Evolutionary conservation across 2,888 invertebrate species (phyloP).

Genomic region (Toxonevra muliebris): DNA sequence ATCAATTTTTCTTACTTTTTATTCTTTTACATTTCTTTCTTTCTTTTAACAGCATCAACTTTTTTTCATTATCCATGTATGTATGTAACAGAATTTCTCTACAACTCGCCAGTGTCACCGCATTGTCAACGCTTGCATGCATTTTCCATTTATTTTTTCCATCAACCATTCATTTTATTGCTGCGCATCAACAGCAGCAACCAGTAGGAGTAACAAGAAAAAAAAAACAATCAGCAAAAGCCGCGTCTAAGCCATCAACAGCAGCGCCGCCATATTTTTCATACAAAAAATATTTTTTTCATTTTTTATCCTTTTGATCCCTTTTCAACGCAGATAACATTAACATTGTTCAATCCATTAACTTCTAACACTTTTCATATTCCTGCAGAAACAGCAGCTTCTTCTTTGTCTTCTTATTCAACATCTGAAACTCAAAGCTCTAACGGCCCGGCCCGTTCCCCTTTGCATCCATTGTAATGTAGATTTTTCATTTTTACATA

Average conservation of each 20-base stretch:
- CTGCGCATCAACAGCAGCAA: too few relatives aligned
- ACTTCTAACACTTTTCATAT: conserved; percentile 39
- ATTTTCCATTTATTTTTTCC: conserved; percentile 12
- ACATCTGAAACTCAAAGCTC: background rate
- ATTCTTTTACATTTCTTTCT: too few relatives aligned
- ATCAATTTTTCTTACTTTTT: conserved; percentile 2
- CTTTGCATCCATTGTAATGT: conserved; percentile 8
- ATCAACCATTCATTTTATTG: background rate
- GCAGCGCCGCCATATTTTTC: too few relatives aligned
- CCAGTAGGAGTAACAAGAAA: too few relatives aligned
- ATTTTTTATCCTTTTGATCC: conserved; percentile 14
- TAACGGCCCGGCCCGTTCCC: background rate
- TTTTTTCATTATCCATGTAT: too few relatives aligned
- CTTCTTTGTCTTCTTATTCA: background rate
- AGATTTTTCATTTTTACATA: conserved; percentile 46
- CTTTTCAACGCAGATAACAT: conserved; percentile 40
- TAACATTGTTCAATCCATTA: conserved; percentile 52
- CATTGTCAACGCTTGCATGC: conserved; percentile 14
- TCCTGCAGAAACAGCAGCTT: background rate
- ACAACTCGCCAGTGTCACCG: background rate
- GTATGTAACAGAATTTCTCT: background rate
- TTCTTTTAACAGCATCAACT: too few relatives aligned
- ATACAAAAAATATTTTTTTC: too few relatives aligned
- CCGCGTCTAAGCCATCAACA: too few relatives aligned
- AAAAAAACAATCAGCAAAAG: too few relatives aligned